Evolutionary conservation across 2,888 invertebrate species (phyloP).

Genomic region (Empis stercorea): DNA sequence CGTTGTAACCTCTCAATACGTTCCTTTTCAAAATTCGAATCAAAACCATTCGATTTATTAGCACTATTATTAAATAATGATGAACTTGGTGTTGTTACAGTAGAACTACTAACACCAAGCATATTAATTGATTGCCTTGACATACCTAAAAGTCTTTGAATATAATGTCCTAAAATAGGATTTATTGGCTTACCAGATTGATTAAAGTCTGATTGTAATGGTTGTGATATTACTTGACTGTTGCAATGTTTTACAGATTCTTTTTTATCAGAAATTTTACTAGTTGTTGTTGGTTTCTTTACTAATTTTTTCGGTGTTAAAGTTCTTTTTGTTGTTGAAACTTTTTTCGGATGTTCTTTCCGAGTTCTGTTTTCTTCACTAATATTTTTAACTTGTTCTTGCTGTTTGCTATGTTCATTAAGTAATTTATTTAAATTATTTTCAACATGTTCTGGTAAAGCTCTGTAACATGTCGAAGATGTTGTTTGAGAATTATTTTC

Average conservation of each 20-base stretch:
- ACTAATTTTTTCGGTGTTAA: constrained; percentile 5
- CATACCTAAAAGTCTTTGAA: constrained; percentile 41
- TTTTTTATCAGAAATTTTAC: constrained; percentile 7
- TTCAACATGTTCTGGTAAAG: neutral
- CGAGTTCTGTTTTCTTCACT: neutral
- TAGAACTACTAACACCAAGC: constrained; percentile 37
- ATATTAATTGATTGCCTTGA: constrained; percentile 38
- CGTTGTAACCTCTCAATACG: constrained; percentile 23
- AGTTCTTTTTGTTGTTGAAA: constrained; percentile 14
- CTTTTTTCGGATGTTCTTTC: constrained; percentile 2
- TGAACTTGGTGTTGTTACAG: constrained; percentile 37
- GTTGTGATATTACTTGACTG: neutral
- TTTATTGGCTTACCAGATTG: constrained; percentile 17
- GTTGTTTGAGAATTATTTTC: neutral
- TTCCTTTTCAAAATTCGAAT: constrained; percentile 13
- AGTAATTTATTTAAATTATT: neutral
- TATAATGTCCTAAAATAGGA: constrained; percentile 35
- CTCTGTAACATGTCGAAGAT: neutral
- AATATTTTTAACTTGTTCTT: constrained; percentile 1
- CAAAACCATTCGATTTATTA: constrained; percentile 22
- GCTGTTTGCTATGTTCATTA: neutral
- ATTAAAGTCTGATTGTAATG: neutral
- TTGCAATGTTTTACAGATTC: neutral
- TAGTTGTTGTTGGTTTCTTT: constrained; percentile 9
- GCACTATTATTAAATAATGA: constrained; percentile 36